phyloP scores from a whole-genome alignment of 2,888 invertebrate genomes.

The Drosophila diplacantha region DNA sequence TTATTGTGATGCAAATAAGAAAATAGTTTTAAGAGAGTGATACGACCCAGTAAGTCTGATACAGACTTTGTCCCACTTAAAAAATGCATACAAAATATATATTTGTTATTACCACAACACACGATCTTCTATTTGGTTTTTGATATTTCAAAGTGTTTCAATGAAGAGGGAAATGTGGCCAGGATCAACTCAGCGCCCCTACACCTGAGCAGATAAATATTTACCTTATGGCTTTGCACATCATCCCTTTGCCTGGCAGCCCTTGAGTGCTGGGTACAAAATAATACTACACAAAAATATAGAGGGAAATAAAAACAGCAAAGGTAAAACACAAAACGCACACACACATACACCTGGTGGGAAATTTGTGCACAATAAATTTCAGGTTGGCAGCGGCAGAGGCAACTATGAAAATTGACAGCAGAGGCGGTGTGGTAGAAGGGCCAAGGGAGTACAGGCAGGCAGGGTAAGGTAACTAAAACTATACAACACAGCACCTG shows the following conservation, averaged over 20 bases:
- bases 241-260: slow-evolving; percentile 3
- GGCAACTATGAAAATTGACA: slow-evolving; percentile 44
- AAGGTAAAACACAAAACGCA: slow-evolving; percentile 42
- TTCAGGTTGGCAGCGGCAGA: slow-evolving; percentile 45
- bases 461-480: slow-evolving; percentile 46
- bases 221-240: slow-evolving; percentile 4
- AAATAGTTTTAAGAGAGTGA: no score
- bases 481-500: slow-evolving; percentile 60
- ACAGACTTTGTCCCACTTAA: no score
- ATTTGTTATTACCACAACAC: no score
- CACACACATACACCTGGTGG: slow-evolving; percentile 4
- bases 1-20: no score
- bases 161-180: background rate
- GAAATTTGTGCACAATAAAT: slow-evolving; percentile 59
- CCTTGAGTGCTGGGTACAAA: slow-evolving; percentile 1
- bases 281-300: slow-evolving; percentile 11
- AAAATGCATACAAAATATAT: no score
- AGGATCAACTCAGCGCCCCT: slow-evolving; percentile 1
- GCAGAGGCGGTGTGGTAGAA: slow-evolving; percentile 17
- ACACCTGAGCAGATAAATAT: slow-evolving; percentile 1
- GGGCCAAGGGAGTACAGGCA: background rate
- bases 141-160: background rate
- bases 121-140: background rate
- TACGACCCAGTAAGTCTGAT: no score
- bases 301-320: slow-evolving; percentile 24